phyloP scores from a whole-genome alignment of 2,888 invertebrate species.

The Brachycybe producta region DNA sequence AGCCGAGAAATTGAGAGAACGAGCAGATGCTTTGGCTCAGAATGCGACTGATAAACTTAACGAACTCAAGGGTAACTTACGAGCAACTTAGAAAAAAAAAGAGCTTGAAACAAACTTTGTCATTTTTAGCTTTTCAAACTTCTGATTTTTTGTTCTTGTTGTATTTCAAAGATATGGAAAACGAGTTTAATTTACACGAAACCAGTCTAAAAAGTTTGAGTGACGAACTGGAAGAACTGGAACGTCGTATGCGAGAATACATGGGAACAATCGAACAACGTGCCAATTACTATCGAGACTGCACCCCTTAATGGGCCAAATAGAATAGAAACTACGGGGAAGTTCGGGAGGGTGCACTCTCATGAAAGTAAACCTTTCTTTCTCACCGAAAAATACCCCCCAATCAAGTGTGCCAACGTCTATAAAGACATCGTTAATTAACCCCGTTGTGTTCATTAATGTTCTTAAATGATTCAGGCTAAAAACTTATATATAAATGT shows the following conservation, averaged over 20 bases:
- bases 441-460: no score
- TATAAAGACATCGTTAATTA: no score
- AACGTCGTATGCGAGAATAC: conserved; percentile 48
- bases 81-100: neutral
- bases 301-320: conserved; percentile 19
- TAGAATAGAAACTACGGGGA: no score
- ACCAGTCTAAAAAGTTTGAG: conserved; percentile 46
- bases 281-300: conserved; percentile 46
- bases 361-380: no score
- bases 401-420: no score
- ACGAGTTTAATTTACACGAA: conserved; percentile 52
- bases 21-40: conserved; percentile 69
- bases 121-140: neutral
- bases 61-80: conserved; percentile 45
- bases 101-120: neutral
- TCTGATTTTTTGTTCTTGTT: no score
- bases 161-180: conserved; percentile 51
- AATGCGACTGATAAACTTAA: conserved; percentile 60
- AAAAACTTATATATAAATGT: no score
- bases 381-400: no score
- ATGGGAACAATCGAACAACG: conserved; percentile 46
- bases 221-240: conserved; percentile 46
- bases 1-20: conserved; percentile 60
- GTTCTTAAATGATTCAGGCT: no score
- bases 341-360: no score